Percentiles rank a stretch among this genome's conserved stretches.
These are phyloP conservation scores for Tolypeutes matacus DNA, from an alignment of 2,797 vertebrate genomes.

Conservation along the genomic window DNA sequence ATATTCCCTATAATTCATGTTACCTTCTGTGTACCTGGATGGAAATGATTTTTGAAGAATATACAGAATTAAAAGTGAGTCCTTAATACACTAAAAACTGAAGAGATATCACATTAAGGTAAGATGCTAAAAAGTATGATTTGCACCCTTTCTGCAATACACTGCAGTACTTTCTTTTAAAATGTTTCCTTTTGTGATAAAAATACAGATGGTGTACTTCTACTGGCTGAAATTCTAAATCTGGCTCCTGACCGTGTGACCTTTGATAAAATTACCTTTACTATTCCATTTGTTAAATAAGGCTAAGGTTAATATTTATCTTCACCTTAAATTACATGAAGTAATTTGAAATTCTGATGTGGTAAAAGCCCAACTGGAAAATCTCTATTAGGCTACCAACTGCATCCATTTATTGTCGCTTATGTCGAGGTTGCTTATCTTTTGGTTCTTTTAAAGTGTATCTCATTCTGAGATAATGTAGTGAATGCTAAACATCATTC, in stretches of 20 bases:
- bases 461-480: background rate
- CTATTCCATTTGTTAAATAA: conserved; percentile 15
- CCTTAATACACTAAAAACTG: conserved; percentile 9
- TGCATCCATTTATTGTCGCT: conserved; percentile 13
- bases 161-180: background rate
- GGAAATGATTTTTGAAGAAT: conserved; percentile 60
- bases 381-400: background rate
- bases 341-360: conserved; percentile 45
- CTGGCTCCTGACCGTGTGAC: background rate
- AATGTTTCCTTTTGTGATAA: background rate
- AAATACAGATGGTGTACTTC: conserved; percentile 22
- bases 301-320: conserved; percentile 57
- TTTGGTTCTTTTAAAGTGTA: background rate
- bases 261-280: conserved; percentile 3
- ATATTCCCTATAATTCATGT: conserved; percentile 54
- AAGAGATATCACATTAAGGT: conserved; percentile 15
- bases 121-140: conserved; percentile 22
- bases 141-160: background rate
- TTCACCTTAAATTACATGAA: conserved; percentile 49
- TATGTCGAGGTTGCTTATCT: background rate
- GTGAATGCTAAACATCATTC: background rate
- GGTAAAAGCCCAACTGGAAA: conserved; percentile 37
- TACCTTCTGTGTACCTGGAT: conserved; percentile 65
- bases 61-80: conserved; percentile 47
- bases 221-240: conserved; percentile 18